Percentiles rank a stretch among this genome's conserved stretches.
phyloP scores from a whole-genome alignment of 2,113 vertebrate genomes.

The Ictalurus punctatus region DNA sequence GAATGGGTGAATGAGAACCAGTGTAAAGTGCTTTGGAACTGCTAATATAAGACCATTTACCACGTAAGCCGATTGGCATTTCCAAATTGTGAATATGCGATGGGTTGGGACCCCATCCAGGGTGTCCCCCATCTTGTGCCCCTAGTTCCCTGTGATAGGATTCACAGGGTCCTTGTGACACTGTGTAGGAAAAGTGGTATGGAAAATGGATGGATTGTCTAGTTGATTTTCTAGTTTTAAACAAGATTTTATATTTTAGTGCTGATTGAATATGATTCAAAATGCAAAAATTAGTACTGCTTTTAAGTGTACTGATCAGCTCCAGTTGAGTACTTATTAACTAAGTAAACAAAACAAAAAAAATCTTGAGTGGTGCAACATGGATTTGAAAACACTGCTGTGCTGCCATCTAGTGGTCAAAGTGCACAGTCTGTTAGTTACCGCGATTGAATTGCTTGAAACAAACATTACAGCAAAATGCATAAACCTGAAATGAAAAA shows the following conservation, averaged over 20 bases:
- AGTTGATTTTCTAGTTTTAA: neutral
- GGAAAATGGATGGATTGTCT: too few species aligned
- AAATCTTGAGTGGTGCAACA: neutral
- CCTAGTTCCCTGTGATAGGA: too few species aligned
- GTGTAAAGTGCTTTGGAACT: too few species aligned
- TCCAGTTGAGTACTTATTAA: neutral
- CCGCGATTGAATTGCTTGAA: neutral
- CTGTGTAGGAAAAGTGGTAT: too few species aligned
- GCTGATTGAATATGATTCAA: neutral
- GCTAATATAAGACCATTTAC: too few species aligned
- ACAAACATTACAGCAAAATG: neutral
- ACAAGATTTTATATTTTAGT: neutral
- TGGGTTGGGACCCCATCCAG: too few species aligned
- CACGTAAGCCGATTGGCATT: too few species aligned
- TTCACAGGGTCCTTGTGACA: too few species aligned
- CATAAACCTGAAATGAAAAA: neutral
- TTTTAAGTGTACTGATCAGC: neutral
- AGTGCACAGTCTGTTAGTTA: neutral
- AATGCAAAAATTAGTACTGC: neutral
- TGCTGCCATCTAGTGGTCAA: slow-evolving; percentile 51
- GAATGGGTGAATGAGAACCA: too few species aligned
- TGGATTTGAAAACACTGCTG: neutral
- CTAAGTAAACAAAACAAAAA: neutral
- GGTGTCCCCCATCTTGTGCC: too few species aligned
- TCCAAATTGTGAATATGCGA: too few species aligned